Conservation (phyloP, 2,113 vertebrate species). For the Sterna hirundo region DNA sequence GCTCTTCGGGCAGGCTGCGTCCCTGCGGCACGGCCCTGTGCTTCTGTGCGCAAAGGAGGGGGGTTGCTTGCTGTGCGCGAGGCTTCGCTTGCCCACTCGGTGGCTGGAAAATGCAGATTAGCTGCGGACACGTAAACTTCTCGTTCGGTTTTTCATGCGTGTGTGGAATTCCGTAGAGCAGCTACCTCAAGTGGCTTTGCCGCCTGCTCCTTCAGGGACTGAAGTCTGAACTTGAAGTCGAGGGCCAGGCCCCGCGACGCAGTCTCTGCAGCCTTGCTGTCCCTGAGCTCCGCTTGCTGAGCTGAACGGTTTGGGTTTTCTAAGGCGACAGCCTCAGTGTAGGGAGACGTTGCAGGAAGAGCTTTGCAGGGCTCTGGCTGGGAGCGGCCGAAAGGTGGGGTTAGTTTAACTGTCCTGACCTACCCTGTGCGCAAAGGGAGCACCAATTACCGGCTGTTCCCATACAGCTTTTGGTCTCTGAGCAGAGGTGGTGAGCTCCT, state of each 20-base stretch:
- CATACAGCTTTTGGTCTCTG: background rate
- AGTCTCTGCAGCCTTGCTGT: background rate
- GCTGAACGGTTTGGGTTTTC: background rate
- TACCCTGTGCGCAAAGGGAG: background rate
- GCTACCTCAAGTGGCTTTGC: background rate
- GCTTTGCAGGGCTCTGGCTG: background rate
- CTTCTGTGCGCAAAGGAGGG: background rate
- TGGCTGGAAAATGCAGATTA: background rate
- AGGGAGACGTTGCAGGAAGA: fast-evolving
- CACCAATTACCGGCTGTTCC: background rate
- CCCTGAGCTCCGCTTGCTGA: background rate
- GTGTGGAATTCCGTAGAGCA: background rate
- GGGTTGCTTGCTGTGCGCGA: fast-evolving
- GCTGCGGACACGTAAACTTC: background rate
- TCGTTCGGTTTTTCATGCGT: background rate
- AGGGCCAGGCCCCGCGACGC: background rate
- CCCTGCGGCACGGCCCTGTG: background rate
- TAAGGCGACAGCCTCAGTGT: background rate
- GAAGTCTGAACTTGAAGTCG: background rate
- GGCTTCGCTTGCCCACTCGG: background rate
- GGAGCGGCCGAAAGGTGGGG: background rate
- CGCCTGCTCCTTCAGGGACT: background rate
- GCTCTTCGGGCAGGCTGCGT: background rate
- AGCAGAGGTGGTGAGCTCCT: background rate
- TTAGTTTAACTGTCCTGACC: background rate